Evolutionary conservation across 1,140 invertebrate species (phyloP).

Genomic region (Drosophila erecta): DNA sequence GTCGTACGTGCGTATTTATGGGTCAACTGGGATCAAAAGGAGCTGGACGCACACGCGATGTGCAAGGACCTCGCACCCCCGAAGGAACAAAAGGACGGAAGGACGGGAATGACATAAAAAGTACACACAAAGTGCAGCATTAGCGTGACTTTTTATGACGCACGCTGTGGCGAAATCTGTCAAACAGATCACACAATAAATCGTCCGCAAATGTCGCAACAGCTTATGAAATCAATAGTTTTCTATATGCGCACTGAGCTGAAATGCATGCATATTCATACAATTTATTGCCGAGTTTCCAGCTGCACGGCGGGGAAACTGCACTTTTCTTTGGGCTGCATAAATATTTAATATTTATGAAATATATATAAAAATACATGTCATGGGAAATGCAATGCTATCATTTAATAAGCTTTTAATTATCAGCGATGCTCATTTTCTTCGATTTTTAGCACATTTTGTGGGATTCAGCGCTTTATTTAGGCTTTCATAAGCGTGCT

Average conservation of each 20-base stretch:
- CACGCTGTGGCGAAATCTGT: conserved; percentile 17
- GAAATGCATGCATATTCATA: not conserved
- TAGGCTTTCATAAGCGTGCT: not conserved
- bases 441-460: too few relatives aligned
- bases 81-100: not conserved
- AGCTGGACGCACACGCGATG: conserved; percentile 4
- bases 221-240: conserved; percentile 23
- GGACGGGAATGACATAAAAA: not conserved
- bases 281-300: not conserved
- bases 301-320: too few relatives aligned
- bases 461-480: not conserved
- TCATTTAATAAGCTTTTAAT: too few relatives aligned
- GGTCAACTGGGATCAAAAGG: conserved; percentile 31
- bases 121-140: conserved; percentile 19
- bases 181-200: conserved; percentile 16
- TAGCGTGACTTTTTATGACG: conserved; percentile 27
- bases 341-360: too few relatives aligned
- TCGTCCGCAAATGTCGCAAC: conserved; percentile 9
- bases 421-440: too few relatives aligned
- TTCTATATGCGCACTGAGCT: conserved; percentile 3
- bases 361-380: too few relatives aligned
- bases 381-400: too few relatives aligned
- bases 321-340: too few relatives aligned
- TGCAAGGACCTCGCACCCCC: conserved; percentile 8
- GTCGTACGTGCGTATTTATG: conserved; percentile 40